phyloP scores from a whole-genome alignment of 2,888 invertebrate genomes.

The Arctia plantaginis region DNA sequence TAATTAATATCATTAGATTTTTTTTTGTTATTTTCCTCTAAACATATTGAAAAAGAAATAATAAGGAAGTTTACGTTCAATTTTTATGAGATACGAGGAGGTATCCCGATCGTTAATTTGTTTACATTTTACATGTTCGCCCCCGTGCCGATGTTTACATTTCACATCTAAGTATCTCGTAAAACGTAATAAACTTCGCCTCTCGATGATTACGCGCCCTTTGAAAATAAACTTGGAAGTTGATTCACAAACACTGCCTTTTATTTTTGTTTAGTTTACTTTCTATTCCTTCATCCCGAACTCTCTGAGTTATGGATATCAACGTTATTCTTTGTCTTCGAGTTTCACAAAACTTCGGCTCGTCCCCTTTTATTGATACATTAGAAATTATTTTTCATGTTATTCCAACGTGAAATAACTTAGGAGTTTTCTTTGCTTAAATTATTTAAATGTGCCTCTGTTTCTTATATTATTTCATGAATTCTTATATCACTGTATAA shows the following conservation, averaged over 20 bases:
- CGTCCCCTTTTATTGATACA: slow-evolving; percentile 66
- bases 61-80: slow-evolving; percentile 64
- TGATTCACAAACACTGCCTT: slow-evolving; percentile 71
- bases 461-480: slow-evolving; percentile 12
- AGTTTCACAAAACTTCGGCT: slow-evolving; percentile 60
- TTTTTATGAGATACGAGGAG: slow-evolving; percentile 62
- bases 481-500: slow-evolving; percentile 23
- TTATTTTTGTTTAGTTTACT: slow-evolving; percentile 79
- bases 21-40: slow-evolving; percentile 15
- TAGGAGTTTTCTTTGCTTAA: slow-evolving; percentile 48
- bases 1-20: background rate
- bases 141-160: slow-evolving; percentile 71
- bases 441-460: slow-evolving; percentile 50
- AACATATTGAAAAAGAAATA: slow-evolving; percentile 56
- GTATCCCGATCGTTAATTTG: slow-evolving; percentile 75
- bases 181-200: slow-evolving; percentile 76
- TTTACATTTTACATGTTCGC: slow-evolving; percentile 76
- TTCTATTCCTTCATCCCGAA: slow-evolving; percentile 53
- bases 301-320: slow-evolving; percentile 71
- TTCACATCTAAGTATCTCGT: slow-evolving; percentile 69
- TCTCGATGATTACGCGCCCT: slow-evolving; percentile 78
- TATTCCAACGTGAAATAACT: slow-evolving; percentile 51
- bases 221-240: slow-evolving; percentile 79
- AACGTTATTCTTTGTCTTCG: slow-evolving; percentile 69
- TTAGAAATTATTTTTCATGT: slow-evolving; percentile 60